Percentiles rank a stretch among this genome's conserved stretches.
Evolutionary conservation across 2,888 invertebrate species (phyloP).

Genomic region (Nemotelus nigrinus): DNA sequence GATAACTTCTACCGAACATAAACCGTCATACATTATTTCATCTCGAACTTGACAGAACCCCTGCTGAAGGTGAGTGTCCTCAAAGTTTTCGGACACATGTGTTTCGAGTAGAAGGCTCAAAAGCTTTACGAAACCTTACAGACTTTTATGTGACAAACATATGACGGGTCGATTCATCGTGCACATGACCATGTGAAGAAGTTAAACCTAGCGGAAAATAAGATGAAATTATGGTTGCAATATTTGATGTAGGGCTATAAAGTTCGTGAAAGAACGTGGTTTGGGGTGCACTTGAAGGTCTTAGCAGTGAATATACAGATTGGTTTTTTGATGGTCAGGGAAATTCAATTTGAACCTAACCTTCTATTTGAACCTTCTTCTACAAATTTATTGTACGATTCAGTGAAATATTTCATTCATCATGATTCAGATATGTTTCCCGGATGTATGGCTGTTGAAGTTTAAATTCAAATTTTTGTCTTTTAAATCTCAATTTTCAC

Average conservation of each 20-base stretch:
- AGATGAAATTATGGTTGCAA: constrained; percentile 16
- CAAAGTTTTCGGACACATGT: neutral
- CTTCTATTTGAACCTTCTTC: too few relatives aligned
- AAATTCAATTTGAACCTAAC: too few relatives aligned
- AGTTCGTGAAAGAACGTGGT: neutral
- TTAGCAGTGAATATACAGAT: too few relatives aligned
- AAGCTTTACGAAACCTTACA: neutral
- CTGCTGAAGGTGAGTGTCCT: neutral
- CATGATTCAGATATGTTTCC: too few relatives aligned
- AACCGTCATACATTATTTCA: neutral
- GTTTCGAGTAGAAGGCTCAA: neutral
- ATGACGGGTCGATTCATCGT: neutral
- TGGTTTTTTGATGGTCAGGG: too few relatives aligned
- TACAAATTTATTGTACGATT: too few relatives aligned
- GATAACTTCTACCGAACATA: neutral
- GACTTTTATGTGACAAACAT: neutral
- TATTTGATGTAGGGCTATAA: constrained; percentile 9
- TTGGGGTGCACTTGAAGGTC: too few relatives aligned
- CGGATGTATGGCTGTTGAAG: too few relatives aligned
- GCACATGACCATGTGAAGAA: constrained; percentile 24
- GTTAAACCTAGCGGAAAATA: constrained; percentile 24
- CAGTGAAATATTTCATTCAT: too few relatives aligned
- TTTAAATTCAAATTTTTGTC: too few relatives aligned
- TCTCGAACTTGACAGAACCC: neutral
- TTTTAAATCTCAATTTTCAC: too few relatives aligned